Base-by-base conservation (phyloP, 2,888 invertebrate genomes). In the Magallana nippona region DNA sequence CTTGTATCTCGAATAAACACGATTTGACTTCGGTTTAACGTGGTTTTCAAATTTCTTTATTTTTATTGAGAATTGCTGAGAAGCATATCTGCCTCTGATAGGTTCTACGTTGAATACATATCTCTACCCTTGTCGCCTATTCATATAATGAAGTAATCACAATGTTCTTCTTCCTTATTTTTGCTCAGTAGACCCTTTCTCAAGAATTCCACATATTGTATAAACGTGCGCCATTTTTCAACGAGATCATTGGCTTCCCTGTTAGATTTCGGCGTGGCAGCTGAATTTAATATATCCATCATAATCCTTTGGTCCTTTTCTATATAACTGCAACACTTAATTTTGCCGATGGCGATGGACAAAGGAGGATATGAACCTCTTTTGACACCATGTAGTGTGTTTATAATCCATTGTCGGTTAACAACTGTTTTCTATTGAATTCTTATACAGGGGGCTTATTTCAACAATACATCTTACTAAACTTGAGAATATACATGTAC, bases 141-240 rank as follows among this genome's bases (percentile, higher is more conserved):
- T 82, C 82, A 84, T 2, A 82, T 79, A 82, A 84, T 82, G 60
- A 84, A n/a, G 55, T 84, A 84, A 44, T 81, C 78, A 56, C 84
- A 84, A 11, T 82, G 78, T 57, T 84, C 82, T 13, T 78, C 55
- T 56, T 84, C 81, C 8, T 55, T 19, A 44, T 58, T 81, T 27
- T 78, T 78, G 13, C 11, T 32, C n/a, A 84, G 15, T 17, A 81
- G 84, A 55, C 80, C 80, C 13, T 19, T 13, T 27, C 79, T 78
- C 81, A 60, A 81, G 32, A 84, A 84, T 27, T 81, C 60, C 13
- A 78, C 44, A 55, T 84, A 81, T 55, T 84, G 81, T 27, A 32
- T 44, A 78, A 84, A 84, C 2, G 60, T 55, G 55, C 60, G 32
- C 78, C 78, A 81, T 27, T 57, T 78, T 17, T 27, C 56, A 10